Evolutionary conservation across 2,113 vertebrate species (phyloP).

Genomic region (Callionymus lyra): DNA sequence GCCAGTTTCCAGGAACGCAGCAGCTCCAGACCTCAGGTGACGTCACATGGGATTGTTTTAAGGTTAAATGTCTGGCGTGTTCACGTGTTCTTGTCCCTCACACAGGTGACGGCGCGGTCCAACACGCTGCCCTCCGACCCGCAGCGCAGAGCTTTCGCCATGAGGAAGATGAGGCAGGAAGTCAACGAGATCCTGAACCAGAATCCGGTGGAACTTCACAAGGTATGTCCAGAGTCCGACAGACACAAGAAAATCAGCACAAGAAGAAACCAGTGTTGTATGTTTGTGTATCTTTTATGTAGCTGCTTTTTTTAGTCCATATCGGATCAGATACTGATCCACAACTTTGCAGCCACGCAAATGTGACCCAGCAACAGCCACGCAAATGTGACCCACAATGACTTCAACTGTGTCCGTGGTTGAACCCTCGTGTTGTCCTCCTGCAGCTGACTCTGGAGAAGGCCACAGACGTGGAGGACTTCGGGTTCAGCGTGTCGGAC

Average conservation of each 20-base stretch:
- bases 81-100: not conserved
- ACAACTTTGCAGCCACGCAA: no score
- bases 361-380: no score
- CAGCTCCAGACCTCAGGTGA: slow-evolving; percentile 76
- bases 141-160: slow-evolving; percentile 82
- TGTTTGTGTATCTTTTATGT: no score
- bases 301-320: no score
- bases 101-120: slow-evolving; percentile 83
- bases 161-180: slow-evolving; percentile 94
- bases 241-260: no score
- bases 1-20: slow-evolving; percentile 95
- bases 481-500: slow-evolving; percentile 97
- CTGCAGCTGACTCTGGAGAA: slow-evolving; percentile 86
- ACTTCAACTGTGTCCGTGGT: not conserved
- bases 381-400: no score
- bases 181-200: slow-evolving; percentile 91
- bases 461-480: slow-evolving; percentile 84
- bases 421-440: slow-evolving; percentile 4
- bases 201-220: slow-evolving; percentile 96
- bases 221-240: slow-evolving; percentile 64
- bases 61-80: not conserved
- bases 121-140: slow-evolving; percentile 92
- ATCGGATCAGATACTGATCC: no score
- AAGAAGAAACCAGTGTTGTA: no score
- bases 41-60: not conserved